Conservation (phyloP, 2,113 vertebrate genomes). For the Connochaetes taurinus region DNA sequence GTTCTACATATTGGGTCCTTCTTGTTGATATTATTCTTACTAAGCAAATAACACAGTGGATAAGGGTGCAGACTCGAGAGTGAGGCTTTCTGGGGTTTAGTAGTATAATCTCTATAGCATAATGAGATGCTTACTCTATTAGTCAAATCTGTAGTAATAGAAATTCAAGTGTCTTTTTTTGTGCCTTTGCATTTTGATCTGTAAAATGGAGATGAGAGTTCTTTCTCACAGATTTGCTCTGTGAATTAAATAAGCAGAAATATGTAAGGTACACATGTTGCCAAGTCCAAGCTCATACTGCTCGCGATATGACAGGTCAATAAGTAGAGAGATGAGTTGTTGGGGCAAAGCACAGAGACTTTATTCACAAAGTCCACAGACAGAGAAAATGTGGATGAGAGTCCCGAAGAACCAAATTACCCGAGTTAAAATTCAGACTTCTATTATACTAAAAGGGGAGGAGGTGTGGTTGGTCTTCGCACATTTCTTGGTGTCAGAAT, state of each 20-base stretch:
- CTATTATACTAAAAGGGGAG: background rate
- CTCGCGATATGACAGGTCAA: background rate
- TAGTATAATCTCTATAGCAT: background rate
- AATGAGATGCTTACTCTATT: background rate
- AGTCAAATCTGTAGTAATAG: too few relatives aligned
- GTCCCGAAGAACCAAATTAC: background rate
- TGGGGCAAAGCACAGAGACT: background rate
- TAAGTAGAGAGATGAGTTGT: background rate
- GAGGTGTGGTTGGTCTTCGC: background rate
- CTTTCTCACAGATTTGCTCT: background rate
- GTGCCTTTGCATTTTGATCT: background rate
- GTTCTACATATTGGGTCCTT: background rate
- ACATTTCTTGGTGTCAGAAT: background rate
- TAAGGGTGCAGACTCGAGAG: background rate
- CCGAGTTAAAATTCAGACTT: background rate
- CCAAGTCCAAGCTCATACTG: background rate
- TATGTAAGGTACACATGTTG: background rate
- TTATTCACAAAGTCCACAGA: background rate
- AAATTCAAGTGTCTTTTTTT: background rate
- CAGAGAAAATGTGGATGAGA: background rate
- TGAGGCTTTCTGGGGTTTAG: background rate
- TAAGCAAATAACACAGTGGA: background rate
- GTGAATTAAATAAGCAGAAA: background rate
- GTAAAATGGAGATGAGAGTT: background rate
- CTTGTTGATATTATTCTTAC: background rate